A percentile compares a stretch with the other conserved stretches of the same genome.
Evolutionary conservation across 2,888 invertebrate species (phyloP).

Genomic region (Caenorhabditis plicata): DNA sequence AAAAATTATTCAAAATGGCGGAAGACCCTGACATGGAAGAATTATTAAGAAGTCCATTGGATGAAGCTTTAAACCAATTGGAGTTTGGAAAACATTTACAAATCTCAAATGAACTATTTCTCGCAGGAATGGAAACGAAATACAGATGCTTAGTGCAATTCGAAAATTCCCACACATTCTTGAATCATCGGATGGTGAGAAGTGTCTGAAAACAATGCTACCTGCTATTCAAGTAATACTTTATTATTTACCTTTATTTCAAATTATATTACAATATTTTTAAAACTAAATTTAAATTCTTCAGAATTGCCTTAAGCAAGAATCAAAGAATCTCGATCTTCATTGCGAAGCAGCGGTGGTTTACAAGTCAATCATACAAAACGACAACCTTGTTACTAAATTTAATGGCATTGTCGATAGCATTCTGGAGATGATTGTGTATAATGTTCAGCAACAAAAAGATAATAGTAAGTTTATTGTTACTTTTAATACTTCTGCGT

Average conservation of each 20-base stretch:
- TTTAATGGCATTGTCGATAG: constrained; percentile 49
- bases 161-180: constrained; percentile 50
- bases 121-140: constrained; percentile 50
- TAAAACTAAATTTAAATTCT: neutral
- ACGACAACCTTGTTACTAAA: constrained; percentile 37
- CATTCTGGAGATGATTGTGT: constrained; percentile 51
- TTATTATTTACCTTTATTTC: too few relatives aligned
- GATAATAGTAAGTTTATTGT: constrained; percentile 51
- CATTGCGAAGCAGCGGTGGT: constrained; percentile 63
- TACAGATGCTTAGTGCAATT: constrained; percentile 52
- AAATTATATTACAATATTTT: neutral
- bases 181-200: constrained; percentile 47
- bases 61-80: constrained; percentile 27
- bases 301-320: constrained; percentile 36
- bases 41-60: constrained; percentile 33
- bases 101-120: too few relatives aligned
- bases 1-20: constrained; percentile 44
- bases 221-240: constrained; percentile 55
- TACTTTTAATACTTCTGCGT: neutral
- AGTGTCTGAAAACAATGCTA: constrained; percentile 45
- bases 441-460: constrained; percentile 54
- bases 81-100: too few relatives aligned
- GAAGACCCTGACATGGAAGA: constrained; percentile 49
- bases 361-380: constrained; percentile 54
- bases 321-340: constrained; percentile 53